Percentiles rank a stretch among this genome's conserved stretches.
Conservation (phyloP, 1,140 invertebrate genomes). For the Melipona quadrifasciata region DNA sequence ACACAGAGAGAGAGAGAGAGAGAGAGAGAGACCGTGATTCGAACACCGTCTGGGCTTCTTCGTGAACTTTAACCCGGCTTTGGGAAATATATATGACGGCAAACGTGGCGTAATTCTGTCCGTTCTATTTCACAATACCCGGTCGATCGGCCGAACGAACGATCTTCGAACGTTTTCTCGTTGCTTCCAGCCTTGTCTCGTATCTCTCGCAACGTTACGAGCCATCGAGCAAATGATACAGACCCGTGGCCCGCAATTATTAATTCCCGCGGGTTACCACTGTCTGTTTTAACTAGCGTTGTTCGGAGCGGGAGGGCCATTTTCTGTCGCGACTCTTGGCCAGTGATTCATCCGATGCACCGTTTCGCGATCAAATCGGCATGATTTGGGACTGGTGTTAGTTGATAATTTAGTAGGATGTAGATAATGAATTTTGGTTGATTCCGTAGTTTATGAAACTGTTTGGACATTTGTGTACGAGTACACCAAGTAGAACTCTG, state of each 20-base stretch:
- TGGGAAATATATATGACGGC: slow-evolving; percentile 45
- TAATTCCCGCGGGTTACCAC: neutral
- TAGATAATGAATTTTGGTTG: neutral
- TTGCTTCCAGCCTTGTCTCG: neutral
- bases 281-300: neutral
- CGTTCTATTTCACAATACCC: slow-evolving; percentile 52
- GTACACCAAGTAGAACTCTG: no score
- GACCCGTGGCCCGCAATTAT: slow-evolving; percentile 5
- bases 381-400: neutral
- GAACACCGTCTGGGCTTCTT: slow-evolving; percentile 29
- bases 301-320: neutral
- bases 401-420: neutral
- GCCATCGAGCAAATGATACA: slow-evolving; percentile 4
- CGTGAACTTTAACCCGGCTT: slow-evolving; percentile 54
- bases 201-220: neutral
- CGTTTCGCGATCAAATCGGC: neutral
- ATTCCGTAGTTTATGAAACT: no score
- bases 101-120: slow-evolving; percentile 50
- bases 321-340: neutral
- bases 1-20: neutral
- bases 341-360: neutral
- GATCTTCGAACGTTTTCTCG: slow-evolving; percentile 17
- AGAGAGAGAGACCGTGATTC: neutral
- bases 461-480: no score
- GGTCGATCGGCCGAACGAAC: slow-evolving; percentile 38